Base-by-base conservation (phyloP, 2,888 invertebrate genomes). In the Lepidocyrtoides sp. region DNA sequence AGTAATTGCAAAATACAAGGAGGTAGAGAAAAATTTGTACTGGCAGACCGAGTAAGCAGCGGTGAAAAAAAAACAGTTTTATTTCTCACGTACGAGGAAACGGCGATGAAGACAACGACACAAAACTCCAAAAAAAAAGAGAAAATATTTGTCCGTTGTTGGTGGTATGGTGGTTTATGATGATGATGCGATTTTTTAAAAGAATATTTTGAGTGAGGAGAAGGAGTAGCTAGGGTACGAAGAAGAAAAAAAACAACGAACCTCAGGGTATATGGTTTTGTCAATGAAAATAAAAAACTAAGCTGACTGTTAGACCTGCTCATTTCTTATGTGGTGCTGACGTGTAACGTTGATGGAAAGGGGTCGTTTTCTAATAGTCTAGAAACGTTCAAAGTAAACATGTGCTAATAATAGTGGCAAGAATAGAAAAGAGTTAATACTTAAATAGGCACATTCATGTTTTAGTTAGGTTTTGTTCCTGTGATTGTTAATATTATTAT, bases 41-140 rank as follows among this genome's bases (percentile, higher is more conserved):
- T 57, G 12, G 1, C 14, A 48, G 51, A 36, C 20, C 8, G 57
- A 57, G 3, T 20, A 72, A 41, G 12, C 1, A 48, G 48, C 2
- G 48, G 14, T 2, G 17, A 57, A 66, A 69, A 69, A 69, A 32
- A 17, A 36, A 17, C 32, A 17, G 36, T 20, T 20, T 41, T 20
- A 20, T n/a, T 44, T 72, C 69, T 72, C 69, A 72, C 69, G 69
- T 72, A 41, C 20, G 20, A 41, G 0, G 20, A 57, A 57, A 57
- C 12, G 7, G 23, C 7, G 36, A 36, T 4, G 3, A 20, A 57
- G 20, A 57, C 20, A 57, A 8, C 3, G 57, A 57, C 57, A 36
- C 7, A 36, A 23, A 60, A 23, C 12, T 23, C 23, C 7, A 60
- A 60, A 4, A 36, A 36, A 36, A 36, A 36, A 4, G n/a, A n/a